Percentiles rank a stretch among this genome's conserved stretches.
Conservation (phyloP, 2,797 vertebrate species). For the Artibeus jamaicensis region DNA sequence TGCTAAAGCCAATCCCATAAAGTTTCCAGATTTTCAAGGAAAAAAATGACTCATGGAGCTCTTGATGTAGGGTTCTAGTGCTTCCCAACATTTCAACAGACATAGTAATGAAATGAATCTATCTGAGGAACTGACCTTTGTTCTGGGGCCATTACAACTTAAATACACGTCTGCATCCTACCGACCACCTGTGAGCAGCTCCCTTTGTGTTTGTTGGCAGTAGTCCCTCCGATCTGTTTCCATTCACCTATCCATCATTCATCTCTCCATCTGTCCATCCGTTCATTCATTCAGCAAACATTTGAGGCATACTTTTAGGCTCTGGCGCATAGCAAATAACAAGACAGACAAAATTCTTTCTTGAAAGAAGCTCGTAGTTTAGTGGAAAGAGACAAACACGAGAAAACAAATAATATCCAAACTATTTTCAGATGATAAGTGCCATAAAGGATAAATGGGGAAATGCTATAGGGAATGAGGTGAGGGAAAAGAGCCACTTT, state of each 20-base stretch:
- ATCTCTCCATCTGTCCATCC: neutral
- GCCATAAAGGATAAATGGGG: neutral
- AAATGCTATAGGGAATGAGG: neutral
- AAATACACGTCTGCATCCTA: neutral
- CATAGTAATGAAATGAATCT: slow-evolving; percentile 26
- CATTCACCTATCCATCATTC: neutral
- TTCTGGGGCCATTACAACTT: slow-evolving; percentile 15
- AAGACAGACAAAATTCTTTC: neutral
- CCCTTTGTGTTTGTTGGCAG: slow-evolving; percentile 15
- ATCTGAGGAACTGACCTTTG: slow-evolving; percentile 1
- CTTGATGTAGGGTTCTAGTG: slow-evolving; percentile 10
- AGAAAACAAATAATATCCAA: slow-evolving; percentile 6
- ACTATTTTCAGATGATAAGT: neutral
- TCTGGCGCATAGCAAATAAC: neutral
- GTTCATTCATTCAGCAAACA: slow-evolving; percentile 19
- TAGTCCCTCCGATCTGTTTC: slow-evolving; percentile 12
- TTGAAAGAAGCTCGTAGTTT: neutral
- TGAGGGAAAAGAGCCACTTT: neutral
- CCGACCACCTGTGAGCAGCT: slow-evolving; percentile 20
- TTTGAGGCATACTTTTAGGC: neutral
- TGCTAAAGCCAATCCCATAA: slow-evolving; percentile 19
- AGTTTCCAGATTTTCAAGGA: slow-evolving; percentile 46
- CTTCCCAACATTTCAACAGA: slow-evolving; percentile 43
- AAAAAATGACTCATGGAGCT: slow-evolving; percentile 28
- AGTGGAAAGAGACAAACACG: neutral